Base-by-base conservation (phyloP, 2,113 vertebrate genomes). In the Cyanoderma ruficeps region DNA sequence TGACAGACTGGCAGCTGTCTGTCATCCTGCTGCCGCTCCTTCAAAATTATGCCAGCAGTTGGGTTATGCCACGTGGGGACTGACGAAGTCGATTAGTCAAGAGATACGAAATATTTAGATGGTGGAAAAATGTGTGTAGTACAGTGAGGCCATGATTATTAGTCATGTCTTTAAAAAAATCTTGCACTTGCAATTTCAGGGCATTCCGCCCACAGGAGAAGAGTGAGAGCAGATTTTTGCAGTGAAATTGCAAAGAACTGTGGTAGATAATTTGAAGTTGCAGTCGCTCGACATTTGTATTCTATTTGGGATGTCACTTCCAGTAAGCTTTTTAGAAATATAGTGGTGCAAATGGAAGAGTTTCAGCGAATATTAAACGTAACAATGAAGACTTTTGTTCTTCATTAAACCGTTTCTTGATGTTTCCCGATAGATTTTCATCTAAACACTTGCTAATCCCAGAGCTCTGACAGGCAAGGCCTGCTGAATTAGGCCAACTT, bases 401-500 rank as follows among this genome's bases (percentile, higher is more conserved):
- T 71, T 97, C 95, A 90, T 97, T 96, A 98, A 97, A 95, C 41
- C 33, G 56, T 97, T 97, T 97, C 80, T 97, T 97, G 77, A 89
- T 97, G 94, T 96, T 92, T 97, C 96, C 95, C 4, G 47, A 55
- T 96, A 95, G 93, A 87, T 97, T 96, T 96, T 95, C 84, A 87
- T 87, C 87, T 94, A 95, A 97, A 96, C 79, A 93, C 80, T 97
- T 93, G 95, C 94, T 97, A 98, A 97, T 98, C 97, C 96, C 97
- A 96, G 92, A 91, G 88, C 96, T 95, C 69, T 97, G 96, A 96
- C 92, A 95, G 96, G 95, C 57, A 39, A 92, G 90, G 87, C 89
- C 95, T 89, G 91, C 90, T 96, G 95, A 98, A 98, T 97, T 97
- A 97, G 97, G 97, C 97, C 97, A 97, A 93, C 96, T 93, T 96